phyloP scores from a whole-genome alignment of 2,113 vertebrate genomes.

The Ictidomys tridecemlineatus region DNA sequence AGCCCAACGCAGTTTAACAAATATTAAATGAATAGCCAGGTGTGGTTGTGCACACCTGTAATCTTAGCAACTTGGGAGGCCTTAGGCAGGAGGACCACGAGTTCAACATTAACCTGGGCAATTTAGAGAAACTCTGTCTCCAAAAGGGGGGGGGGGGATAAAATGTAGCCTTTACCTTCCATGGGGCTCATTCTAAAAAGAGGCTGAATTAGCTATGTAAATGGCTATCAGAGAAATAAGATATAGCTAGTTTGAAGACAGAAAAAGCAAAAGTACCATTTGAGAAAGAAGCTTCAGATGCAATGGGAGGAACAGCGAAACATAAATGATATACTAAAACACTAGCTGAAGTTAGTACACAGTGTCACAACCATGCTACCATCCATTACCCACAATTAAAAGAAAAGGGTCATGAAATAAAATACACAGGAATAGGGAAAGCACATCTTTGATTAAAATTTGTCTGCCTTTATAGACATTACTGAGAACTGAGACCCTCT shows the following conservation, averaged over 20 bases:
- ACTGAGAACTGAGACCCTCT: not conserved
- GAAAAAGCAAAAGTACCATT: not conserved
- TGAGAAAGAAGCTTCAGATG: not conserved
- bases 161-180: not conserved
- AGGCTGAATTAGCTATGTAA: not conserved
- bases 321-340: not conserved
- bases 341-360: not conserved
- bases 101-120: not conserved
- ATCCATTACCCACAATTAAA: not conserved
- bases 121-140: not conserved
- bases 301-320: not conserved
- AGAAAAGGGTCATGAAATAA: not conserved
- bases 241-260: not conserved
- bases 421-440: not conserved
- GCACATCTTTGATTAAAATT: not conserved
- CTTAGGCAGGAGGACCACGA: not conserved
- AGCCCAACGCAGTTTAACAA: constrained; percentile 4
- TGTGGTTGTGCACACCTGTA: not conserved
- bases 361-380: not conserved
- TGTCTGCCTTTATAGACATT: not conserved
- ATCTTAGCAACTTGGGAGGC: not conserved
- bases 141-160: not conserved
- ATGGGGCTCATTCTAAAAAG: not conserved
- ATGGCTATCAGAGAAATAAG: constrained; percentile 36
- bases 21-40: not conserved